Evolutionary conservation across 2,113 vertebrate genomes (phyloP).

Genomic region (Anser brachyrhynchus): DNA sequence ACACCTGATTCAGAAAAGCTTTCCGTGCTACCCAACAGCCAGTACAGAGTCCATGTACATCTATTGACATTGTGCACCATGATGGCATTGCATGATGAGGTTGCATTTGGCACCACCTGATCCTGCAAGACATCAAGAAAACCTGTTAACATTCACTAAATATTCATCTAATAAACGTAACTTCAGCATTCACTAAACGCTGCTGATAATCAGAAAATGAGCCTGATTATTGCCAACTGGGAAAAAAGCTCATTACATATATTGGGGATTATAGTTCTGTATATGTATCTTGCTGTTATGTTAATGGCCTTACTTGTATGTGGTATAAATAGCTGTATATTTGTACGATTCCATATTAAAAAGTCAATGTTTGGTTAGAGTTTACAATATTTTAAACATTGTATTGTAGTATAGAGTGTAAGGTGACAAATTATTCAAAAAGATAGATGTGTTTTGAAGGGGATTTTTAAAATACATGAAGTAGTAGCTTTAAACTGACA

Average conservation of each 20-base stretch:
- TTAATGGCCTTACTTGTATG: conserved; percentile 16
- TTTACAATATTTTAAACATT: not conserved
- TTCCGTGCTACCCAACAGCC: not conserved
- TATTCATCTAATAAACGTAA: not conserved
- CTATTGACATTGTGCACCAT: not conserved
- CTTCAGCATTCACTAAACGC: not conserved
- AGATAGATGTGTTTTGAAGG: not conserved
- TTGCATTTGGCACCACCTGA: not conserved
- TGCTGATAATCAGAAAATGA: not conserved
- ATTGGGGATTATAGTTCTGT: not conserved
- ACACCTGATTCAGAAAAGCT: not conserved
- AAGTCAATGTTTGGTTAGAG: not conserved
- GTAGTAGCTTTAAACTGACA: not conserved
- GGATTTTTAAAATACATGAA: conserved; percentile 23
- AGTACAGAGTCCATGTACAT: not conserved
- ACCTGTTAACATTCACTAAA: not conserved
- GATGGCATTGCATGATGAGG: not conserved
- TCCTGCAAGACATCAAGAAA: not conserved
- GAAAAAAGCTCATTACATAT: not conserved
- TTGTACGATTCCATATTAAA: not conserved
- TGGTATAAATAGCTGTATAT: conserved; percentile 24
- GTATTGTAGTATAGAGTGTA: not conserved
- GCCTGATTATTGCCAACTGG: not conserved
- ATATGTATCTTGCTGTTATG: not conserved
- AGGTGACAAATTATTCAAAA: not conserved